These are phyloP conservation scores for Rhorus exstirpatorius DNA, from an alignment of 2,888 invertebrate species.

Conservation along the genomic window DNA sequence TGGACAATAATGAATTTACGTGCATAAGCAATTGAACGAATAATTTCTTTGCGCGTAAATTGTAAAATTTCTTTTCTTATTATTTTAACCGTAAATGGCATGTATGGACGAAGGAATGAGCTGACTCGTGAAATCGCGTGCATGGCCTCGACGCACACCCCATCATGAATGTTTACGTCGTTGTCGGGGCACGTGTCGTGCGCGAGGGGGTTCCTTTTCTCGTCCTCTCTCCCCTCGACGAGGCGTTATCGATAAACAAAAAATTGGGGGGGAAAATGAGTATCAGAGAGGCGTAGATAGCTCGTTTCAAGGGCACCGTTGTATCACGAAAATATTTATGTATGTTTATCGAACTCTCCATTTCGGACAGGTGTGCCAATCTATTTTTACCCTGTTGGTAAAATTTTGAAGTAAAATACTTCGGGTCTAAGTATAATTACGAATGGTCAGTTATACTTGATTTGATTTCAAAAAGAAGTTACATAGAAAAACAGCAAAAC, in stretches of 20 bases:
- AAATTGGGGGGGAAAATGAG: background rate
- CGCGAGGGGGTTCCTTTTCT: slow-evolving; percentile 38
- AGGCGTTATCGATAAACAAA: slow-evolving; percentile 18
- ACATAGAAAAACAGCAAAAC: no score
- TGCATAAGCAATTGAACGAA: no score
- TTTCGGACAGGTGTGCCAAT: background rate
- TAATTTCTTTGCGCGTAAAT: background rate
- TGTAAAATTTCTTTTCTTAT: background rate
- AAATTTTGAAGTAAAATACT: background rate
- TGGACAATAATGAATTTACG: no score
- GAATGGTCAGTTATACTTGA: no score
- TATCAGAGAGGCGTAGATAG: background rate
- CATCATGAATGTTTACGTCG: no score
- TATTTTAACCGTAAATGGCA: slow-evolving; percentile 1
- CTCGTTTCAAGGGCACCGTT: slow-evolving; percentile 29
- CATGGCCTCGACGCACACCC: no score
- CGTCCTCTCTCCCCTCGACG: slow-evolving; percentile 3
- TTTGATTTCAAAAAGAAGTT: slow-evolving; percentile 7
- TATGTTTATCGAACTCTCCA: background rate
- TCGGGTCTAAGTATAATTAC: no score
- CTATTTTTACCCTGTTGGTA: no score
- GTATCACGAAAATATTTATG: slow-evolving; percentile 26
- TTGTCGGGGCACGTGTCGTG: slow-evolving; percentile 57
- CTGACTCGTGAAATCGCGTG: slow-evolving; percentile 22
- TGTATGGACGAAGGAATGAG: background rate